These are phyloP conservation scores for Pseudorectes ferrugineus DNA, from an alignment of 2,113 vertebrate genomes.

Conservation along the genomic window DNA sequence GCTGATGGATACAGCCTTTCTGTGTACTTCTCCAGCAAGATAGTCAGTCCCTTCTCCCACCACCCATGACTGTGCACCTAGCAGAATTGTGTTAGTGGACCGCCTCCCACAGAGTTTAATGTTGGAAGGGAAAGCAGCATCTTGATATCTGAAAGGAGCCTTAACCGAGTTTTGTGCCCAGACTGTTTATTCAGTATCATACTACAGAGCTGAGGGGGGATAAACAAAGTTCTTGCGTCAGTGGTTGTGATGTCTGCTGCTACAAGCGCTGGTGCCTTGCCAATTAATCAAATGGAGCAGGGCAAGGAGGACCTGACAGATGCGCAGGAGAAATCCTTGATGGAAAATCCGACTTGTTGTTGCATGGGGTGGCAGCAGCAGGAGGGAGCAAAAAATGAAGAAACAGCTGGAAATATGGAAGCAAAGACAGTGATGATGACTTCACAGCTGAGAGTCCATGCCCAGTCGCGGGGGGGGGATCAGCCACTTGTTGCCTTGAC, in stretches of 20 bases:
- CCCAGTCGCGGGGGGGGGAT: neutral
- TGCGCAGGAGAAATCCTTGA: neutral
- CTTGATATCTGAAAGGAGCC: neutral
- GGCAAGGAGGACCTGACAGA: neutral
- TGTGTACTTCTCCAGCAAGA: neutral
- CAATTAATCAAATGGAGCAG: neutral
- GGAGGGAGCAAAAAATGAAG: neutral
- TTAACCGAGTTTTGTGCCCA: neutral
- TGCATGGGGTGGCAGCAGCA: rapidly evolving
- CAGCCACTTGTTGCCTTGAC: neutral
- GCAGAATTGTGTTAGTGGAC: neutral
- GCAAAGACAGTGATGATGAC: neutral
- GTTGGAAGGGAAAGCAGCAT: neutral
- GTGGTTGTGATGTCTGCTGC: neutral
- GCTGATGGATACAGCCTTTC: neutral
- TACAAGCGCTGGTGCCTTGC: rapidly evolving
- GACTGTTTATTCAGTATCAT: neutral
- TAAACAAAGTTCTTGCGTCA: neutral
- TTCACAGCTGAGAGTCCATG: neutral
- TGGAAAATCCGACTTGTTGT: neutral
- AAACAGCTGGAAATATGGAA: neutral
- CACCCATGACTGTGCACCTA: neutral
- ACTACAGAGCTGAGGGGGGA: neutral
- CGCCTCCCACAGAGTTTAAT: neutral
- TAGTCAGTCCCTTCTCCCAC: neutral